Conservation (phyloP, 1,140 invertebrate genomes). For the Drosophila setifemur region DNA sequence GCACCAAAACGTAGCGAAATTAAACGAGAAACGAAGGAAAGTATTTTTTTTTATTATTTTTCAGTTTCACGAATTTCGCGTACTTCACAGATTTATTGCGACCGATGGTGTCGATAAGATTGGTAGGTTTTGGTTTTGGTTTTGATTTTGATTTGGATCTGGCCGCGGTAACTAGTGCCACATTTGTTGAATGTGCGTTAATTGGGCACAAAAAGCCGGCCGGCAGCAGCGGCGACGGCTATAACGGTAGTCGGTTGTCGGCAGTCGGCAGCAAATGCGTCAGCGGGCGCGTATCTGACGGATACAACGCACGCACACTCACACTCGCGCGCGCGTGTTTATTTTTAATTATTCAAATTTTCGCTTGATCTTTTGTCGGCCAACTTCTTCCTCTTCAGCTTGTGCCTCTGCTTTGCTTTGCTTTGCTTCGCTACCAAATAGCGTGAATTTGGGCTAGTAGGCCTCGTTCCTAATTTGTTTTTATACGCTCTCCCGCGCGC, state of each 20-base stretch:
- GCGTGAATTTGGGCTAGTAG: constrained; percentile 71
- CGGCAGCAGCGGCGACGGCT: constrained; percentile 54
- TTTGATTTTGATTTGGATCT: background rate
- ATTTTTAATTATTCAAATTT: constrained; percentile 77
- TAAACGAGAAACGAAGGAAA: background rate
- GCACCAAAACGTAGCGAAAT: constrained; percentile 3
- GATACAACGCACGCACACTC: constrained; percentile 52
- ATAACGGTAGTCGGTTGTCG: constrained; percentile 39
- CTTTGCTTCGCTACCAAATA: no score
- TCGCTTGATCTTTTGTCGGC: constrained; percentile 51
- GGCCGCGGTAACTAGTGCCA: constrained; percentile 3
- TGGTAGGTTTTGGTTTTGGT: no score
- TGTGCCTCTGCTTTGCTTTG: no score
- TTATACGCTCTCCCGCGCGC: constrained; percentile 18
- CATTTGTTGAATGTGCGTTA: constrained; percentile 65
- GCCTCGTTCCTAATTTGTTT: constrained; percentile 76
- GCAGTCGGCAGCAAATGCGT: constrained; percentile 50
- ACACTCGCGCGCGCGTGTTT: constrained; percentile 56
- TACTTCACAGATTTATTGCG: constrained; percentile 7
- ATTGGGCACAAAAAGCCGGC: constrained; percentile 82
- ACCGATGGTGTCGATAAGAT: background rate
- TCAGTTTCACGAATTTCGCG: background rate
- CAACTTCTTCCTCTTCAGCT: constrained; percentile 46
- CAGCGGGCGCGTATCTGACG: constrained; percentile 70
- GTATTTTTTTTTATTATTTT: constrained; percentile 7